phyloP scores from a whole-genome alignment of 2,888 invertebrate genomes.

The Frankliniella fusca region DNA sequence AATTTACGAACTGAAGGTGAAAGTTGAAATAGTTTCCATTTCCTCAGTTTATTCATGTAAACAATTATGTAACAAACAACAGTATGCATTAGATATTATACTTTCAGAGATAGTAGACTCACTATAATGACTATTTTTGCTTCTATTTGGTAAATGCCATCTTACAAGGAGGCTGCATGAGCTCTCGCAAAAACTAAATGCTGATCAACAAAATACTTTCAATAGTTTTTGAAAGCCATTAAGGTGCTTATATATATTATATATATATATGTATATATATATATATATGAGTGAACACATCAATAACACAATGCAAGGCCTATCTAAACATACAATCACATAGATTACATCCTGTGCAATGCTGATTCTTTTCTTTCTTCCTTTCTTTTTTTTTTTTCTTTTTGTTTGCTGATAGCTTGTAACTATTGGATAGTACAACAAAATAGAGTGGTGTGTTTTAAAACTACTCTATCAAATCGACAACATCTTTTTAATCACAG shows the following conservation, averaged over 20 bases:
- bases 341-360: background rate
- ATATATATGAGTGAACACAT: background rate
- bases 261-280: background rate
- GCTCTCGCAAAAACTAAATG: background rate
- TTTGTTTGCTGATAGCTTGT: too few species aligned
- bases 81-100: background rate
- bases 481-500: too few species aligned
- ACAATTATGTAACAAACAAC: background rate
- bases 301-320: background rate
- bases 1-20: background rate
- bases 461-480: too few species aligned
- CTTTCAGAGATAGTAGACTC: background rate
- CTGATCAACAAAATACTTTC: background rate
- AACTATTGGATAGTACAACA: too few species aligned
- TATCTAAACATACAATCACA: background rate
- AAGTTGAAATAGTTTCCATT: background rate
- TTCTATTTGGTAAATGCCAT: background rate
- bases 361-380: background rate
- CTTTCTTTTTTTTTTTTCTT: too few species aligned
- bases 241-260: background rate
- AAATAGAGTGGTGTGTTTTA: too few species aligned
- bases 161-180: background rate
- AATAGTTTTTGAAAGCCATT: background rate
- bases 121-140: background rate
- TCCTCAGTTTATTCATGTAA: background rate